Evolutionary conservation across 1,140 invertebrate species (phyloP).

Genomic region (Drosophila serrata): DNA sequence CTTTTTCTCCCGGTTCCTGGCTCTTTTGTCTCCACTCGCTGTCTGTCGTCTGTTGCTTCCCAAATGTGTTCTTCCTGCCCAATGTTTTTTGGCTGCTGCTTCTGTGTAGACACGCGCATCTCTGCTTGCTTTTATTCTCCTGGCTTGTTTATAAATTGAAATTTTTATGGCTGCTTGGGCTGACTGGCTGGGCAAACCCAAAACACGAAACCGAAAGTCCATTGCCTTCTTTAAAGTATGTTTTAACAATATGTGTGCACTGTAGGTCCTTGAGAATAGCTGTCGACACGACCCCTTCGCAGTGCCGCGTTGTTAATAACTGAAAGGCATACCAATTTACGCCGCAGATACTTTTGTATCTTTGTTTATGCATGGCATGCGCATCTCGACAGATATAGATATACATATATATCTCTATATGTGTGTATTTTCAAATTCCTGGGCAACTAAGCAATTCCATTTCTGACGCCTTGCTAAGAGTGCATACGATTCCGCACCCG

Average conservation of each 20-base stretch:
- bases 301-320: slow-evolving; percentile 64
- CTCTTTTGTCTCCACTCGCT: slow-evolving; percentile 57
- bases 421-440: slow-evolving; percentile 10
- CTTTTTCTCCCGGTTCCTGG: slow-evolving; percentile 53
- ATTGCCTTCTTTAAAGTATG: slow-evolving; percentile 60
- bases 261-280: slow-evolving; percentile 66
- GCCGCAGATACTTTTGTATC: slow-evolving; percentile 68
- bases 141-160: slow-evolving; percentile 71
- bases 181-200: slow-evolving; percentile 28
- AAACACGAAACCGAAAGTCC: slow-evolving; percentile 45
- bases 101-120: slow-evolving; percentile 54
- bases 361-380: slow-evolving; percentile 54
- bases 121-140: slow-evolving; percentile 57
- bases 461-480: slow-evolving; percentile 23
- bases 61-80: slow-evolving; percentile 47
- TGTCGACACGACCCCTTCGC: slow-evolving; percentile 47
- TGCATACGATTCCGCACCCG: slow-evolving; percentile 16
- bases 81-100: slow-evolving; percentile 57
- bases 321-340: slow-evolving; percentile 59
- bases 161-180: slow-evolving; percentile 57
- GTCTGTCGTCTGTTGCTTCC: slow-evolving; percentile 30
- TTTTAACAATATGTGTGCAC: slow-evolving; percentile 8
- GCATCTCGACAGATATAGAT: slow-evolving; percentile 20
- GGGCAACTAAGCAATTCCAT: slow-evolving; percentile 19
- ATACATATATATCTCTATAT: slow-evolving; percentile 2